These are phyloP conservation scores for Mirounga angustirostris DNA, from an alignment of 2,113 vertebrate species.

Conservation along the genomic window DNA sequence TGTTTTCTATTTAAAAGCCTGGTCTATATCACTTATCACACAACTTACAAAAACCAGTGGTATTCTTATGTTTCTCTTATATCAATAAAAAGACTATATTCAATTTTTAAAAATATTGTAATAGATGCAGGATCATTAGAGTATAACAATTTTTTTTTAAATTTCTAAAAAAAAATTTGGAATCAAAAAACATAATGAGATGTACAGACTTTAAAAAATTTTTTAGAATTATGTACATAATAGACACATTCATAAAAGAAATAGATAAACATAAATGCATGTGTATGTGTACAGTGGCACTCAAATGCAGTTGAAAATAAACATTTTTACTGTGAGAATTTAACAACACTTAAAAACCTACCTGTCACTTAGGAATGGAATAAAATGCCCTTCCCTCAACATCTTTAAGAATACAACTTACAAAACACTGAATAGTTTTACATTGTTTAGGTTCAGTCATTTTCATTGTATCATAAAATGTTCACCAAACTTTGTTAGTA, in stretches of 20 bases:
- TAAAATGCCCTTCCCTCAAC: background rate
- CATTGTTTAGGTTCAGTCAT: background rate
- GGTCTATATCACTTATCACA: background rate
- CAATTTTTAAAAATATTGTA: background rate
- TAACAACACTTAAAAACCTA: background rate
- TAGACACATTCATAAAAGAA: background rate
- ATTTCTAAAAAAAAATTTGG: background rate
- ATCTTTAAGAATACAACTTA: background rate
- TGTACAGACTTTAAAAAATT: background rate
- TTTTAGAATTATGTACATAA: background rate
- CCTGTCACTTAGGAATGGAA: background rate
- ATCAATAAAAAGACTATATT: background rate
- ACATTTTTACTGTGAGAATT: background rate
- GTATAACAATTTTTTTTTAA: background rate
- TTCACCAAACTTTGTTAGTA: background rate
- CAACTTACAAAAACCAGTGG: background rate
- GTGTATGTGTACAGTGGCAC: background rate
- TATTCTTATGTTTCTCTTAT: background rate
- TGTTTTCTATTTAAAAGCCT: background rate
- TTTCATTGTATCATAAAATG: background rate
- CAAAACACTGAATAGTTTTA: background rate
- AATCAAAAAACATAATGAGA: background rate
- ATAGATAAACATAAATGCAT: background rate
- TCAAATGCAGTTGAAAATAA: background rate
- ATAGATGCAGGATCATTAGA: background rate